A percentile compares a stretch with the other conserved stretches of the same genome.
Evolutionary conservation across 2,888 invertebrate genomes (phyloP).

Genomic region (Notodonta ziczac): DNA sequence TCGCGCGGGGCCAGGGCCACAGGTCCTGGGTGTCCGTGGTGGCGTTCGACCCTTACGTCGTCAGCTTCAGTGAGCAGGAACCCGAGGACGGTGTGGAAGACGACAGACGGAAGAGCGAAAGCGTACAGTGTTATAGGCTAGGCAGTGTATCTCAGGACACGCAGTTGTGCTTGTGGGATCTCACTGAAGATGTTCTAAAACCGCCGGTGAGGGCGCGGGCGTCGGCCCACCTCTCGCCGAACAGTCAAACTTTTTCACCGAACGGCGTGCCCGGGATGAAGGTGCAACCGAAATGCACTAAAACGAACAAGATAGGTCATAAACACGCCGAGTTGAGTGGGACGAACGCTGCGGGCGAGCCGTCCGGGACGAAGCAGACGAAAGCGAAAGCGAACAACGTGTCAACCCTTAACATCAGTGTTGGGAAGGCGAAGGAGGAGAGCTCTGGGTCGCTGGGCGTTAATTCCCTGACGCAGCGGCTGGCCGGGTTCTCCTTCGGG

Average conservation of each 20-base stretch:
- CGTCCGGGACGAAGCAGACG: conserved; percentile 59
- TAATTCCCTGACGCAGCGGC: conserved; percentile 88
- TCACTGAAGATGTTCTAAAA: conserved; percentile 96
- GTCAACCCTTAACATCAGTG: conserved; percentile 72
- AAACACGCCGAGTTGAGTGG: conserved; percentile 66
- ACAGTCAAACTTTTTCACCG: conserved; percentile 51
- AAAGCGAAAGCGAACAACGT: conserved; percentile 65
- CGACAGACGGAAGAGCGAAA: conserved; percentile 54
- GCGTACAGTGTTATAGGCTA: conserved; percentile 90
- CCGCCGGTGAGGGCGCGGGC: conserved; percentile 86
- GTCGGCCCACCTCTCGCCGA: conserved; percentile 67
- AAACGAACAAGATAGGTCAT: conserved; percentile 69
- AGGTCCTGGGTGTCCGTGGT: conserved; percentile 99
- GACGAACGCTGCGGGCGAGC: conserved; percentile 59
- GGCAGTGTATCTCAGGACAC: conserved; percentile 99
- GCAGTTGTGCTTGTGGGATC: conserved; percentile 98
- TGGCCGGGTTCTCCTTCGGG: conserved; percentile 90
- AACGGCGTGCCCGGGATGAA: conserved; percentile 63
- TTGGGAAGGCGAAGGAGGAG: conserved; percentile 74
- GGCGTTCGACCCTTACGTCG: conserved; percentile 95
- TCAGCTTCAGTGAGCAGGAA: conserved; percentile 87
- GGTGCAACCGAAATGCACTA: conserved; percentile 54
- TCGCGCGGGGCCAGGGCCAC: conserved; percentile 99
- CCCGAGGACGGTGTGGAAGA: conserved; percentile 85
- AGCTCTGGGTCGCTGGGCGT: conserved; percentile 77